These are phyloP conservation scores for Cynodonichthys magdalenae DNA, from an alignment of 2,797 vertebrate species.

Conservation along the genomic window DNA sequence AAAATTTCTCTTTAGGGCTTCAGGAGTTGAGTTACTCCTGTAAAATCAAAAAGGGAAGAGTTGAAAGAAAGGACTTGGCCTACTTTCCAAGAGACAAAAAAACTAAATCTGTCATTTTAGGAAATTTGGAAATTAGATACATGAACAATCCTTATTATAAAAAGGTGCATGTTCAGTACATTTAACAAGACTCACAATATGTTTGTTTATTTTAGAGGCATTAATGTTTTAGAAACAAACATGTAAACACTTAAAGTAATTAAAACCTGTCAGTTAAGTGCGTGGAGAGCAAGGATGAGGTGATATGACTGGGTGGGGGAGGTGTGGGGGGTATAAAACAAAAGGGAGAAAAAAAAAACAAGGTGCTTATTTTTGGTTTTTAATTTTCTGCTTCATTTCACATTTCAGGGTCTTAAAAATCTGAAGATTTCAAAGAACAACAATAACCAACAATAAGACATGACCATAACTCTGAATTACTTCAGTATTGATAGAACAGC, in stretches of 20 bases:
- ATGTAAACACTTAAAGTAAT: conserved; percentile 48
- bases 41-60: not conserved
- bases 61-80: conserved; percentile 12
- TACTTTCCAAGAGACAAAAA: conserved; percentile 57
- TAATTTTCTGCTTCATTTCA: conserved; percentile 84
- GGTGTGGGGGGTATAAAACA: conserved; percentile 7
- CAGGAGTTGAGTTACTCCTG: conserved; percentile 5
- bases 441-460: conserved; percentile 69
- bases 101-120: conserved; percentile 59
- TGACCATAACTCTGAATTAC: conserved; percentile 69
- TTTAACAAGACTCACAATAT: not conserved
- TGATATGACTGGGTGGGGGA: conserved; percentile 20
- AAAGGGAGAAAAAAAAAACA: conserved; percentile 29
- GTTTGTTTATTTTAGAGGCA: conserved; percentile 27
- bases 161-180: conserved; percentile 6
- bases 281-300: conserved; percentile 24
- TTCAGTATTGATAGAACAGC: conserved; percentile 31
- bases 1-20: conserved; percentile 26
- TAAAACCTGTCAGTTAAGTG: conserved; percentile 46
- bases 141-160: not conserved
- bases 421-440: conserved; percentile 68
- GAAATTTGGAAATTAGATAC: conserved; percentile 51
- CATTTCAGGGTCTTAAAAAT: conserved; percentile 60
- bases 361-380: conserved; percentile 72
- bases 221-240: not conserved